A percentile compares a stretch with the other conserved stretches of the same genome.
phyloP scores from a whole-genome alignment of 1,140 invertebrate genomes.

The Drosophila kurseongensis region DNA sequence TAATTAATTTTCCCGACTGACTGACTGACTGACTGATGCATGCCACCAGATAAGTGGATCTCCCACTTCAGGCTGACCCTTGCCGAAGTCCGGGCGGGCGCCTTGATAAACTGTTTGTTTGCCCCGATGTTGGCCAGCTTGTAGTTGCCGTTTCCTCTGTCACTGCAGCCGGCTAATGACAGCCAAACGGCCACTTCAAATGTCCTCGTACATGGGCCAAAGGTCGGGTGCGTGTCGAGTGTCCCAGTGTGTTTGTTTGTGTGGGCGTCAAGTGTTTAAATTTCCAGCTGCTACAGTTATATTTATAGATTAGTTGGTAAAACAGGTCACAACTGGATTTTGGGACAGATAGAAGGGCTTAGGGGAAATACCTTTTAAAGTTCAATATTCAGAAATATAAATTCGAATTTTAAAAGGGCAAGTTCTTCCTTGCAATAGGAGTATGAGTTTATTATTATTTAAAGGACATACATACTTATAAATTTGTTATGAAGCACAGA shows the following conservation, averaged over 20 bases:
- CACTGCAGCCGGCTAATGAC: conserved; percentile 68
- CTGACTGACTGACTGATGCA: conserved; percentile 71
- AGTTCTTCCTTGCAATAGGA: not conserved
- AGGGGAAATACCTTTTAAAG: not conserved
- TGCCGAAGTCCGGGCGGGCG: conserved; percentile 14
- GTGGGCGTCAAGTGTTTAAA: conserved; percentile 63
- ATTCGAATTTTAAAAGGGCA: not conserved
- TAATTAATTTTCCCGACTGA: conserved; percentile 74
- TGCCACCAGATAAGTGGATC: conserved; percentile 69
- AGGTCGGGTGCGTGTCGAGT: conserved; percentile 49
- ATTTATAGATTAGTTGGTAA: conserved; percentile 25
- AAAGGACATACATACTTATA: too few relatives aligned
- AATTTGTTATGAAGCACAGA: too few relatives aligned
- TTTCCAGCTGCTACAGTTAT: conserved; percentile 60
- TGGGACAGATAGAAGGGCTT: too few relatives aligned
- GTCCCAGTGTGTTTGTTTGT: conserved; percentile 18
- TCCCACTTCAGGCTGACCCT: conserved; percentile 40
- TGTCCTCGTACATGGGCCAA: conserved; percentile 19
- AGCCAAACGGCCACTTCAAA: conserved; percentile 59
- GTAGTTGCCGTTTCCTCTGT: conserved; percentile 31
- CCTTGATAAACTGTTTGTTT: conserved; percentile 53
- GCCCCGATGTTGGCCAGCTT: conserved; percentile 41
- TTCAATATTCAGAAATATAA: not conserved
- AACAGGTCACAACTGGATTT: not conserved
- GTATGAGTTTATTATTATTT: too few relatives aligned